Base-by-base conservation (phyloP, 2,113 vertebrate species). In the Vulpes lagopus region DNA sequence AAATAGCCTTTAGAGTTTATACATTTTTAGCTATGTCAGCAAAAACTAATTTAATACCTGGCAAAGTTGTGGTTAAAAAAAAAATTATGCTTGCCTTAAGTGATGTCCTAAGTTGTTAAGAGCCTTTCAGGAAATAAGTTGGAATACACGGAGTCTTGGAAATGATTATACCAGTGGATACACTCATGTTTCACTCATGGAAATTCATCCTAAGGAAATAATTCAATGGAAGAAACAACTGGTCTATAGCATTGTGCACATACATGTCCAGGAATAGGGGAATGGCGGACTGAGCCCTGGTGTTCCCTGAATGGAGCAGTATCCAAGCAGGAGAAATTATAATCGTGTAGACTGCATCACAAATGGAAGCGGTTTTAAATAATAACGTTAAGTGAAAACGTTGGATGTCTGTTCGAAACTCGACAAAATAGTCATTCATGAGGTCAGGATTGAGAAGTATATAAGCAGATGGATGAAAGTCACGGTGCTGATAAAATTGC, bases 31-130 rank as follows among this genome's bases (percentile, higher is more conserved):
- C 88, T 79, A 87, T 51, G 22, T 62, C 62, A 90, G 62, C 74
- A 91, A 93, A 96, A 83, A 51, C 49, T 78, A 65, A 79, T 83
- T 92, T 93, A 82, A 69, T 92, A 94, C 74, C 69, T 82, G 78
- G 71, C 19, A 97, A 93, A 51, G 11, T 43, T 83, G 32, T 43
- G 80, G 19, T 60, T 49, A 64, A 85, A 35, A 22, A 15, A 0
- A 35, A 80, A 38, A 16, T 20, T 55, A 19, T 55, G 15, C 51
- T 95, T 3, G 0, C 27, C 38, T 53, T 95, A 89, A 65, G 25
- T 71, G 49, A 19, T 57, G n/a, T 27, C 14, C 5, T 49, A 93
- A 53, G 30, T 84, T 57, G 65, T 85, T 96, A 25, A 92, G 65
- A 89, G 16, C n/a, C 89, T 78, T 82, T 65, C 8, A 2, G 79